Base-by-base conservation (phyloP, 2,113 vertebrate species). In the Hippoglossus stenolepis region DNA sequence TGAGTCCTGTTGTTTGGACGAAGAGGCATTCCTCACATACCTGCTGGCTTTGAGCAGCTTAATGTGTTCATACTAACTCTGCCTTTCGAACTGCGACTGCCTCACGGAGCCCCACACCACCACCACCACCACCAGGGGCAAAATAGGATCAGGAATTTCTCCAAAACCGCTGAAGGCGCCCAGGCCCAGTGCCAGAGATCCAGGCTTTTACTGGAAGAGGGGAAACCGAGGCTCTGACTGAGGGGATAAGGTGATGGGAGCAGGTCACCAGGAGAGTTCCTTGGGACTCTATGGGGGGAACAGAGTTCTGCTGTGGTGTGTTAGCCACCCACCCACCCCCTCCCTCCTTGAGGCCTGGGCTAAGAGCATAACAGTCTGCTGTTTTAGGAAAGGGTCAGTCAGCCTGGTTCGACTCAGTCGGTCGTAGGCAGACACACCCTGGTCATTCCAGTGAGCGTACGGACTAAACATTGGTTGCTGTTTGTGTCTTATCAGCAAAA, bases 21-120 rank as follows among this genome's bases (percentile, higher is more conserved):
- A 85, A 90, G 88, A 92, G 83, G 90, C 88, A 92, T 93, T 93
- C 92, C 92, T 89, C 89, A 86, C 91, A 93, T 92, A 94, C 92
- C 93, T 93, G 91, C 88, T 89, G 92, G 89, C 90, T 92, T 91
- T 90, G 87, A 89, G 85, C 85, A 85, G 88, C 90, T 92, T 89
- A 91, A 87, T 90, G 85, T 84, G 84, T 72, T 84, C 87, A 79
- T 83, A 85, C 86, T 84, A 77, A 85, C 83, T 81, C 58, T 87
- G 89, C 85, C 89, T 89, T 51, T 86, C 87, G 65, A 80, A 73
- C 90, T 80, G 71, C 21, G 57, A 86, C 81, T 77, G 81, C 65
- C 79, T 82, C 66, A 31, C 79, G 49, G 75, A 90, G 80, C 82
- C 81, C 81, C 83, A 61, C 81, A 75, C 87, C 82, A 65, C 64